Percentiles rank a stretch among this genome's conserved stretches.
phyloP scores from a whole-genome alignment of 2,797 vertebrate species.

The Falco berigora region DNA sequence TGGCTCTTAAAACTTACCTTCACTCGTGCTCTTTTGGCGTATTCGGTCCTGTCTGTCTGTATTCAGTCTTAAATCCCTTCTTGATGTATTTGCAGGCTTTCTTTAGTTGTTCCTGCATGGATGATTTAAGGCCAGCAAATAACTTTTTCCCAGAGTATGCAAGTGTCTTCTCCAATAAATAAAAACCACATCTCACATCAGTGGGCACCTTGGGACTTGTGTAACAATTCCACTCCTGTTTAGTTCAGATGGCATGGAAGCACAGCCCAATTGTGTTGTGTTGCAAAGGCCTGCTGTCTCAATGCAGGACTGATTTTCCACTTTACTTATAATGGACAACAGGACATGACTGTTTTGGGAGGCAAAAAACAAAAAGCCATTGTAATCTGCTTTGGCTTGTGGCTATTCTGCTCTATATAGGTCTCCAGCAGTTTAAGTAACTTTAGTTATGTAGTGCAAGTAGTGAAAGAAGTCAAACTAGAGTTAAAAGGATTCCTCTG shows the following conservation, averaged over 20 bases:
- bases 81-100: not conserved
- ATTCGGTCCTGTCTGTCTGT: not conserved
- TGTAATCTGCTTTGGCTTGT: not conserved
- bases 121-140: conserved; percentile 38
- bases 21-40: not conserved
- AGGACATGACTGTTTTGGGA: not conserved
- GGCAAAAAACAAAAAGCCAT: not conserved
- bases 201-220: not conserved
- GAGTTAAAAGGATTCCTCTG: not conserved
- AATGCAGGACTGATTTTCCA: conserved; percentile 14
- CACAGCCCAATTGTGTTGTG: not conserved
- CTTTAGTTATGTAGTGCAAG: not conserved
- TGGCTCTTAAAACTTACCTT: not conserved
- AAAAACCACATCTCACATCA: not conserved
- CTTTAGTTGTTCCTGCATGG: not conserved
- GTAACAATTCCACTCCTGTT: not conserved
- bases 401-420: not conserved
- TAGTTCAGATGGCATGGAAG: not conserved
- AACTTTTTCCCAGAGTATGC: not conserved
- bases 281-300: not conserved
- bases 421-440: not conserved
- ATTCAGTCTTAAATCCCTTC: not conserved
- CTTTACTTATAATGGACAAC: conserved; percentile 21
- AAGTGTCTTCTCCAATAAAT: conserved; percentile 54
- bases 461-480: not conserved